Evolutionary conservation across 2,888 invertebrate genomes (phyloP), one percentile per base, ranked within the genome.

Genomic region (Siphonodentalium dalli): DNA sequence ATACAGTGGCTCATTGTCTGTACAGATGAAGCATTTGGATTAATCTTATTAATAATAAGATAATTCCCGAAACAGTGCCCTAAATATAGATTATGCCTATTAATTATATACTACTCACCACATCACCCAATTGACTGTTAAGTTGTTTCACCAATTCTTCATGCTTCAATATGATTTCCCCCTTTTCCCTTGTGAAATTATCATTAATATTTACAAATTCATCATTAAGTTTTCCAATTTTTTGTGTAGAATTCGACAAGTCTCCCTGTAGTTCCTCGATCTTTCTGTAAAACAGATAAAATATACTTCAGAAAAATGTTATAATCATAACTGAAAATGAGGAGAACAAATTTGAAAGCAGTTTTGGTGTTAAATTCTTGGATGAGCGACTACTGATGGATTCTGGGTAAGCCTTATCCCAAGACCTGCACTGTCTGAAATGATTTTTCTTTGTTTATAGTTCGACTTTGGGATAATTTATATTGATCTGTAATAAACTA

Each of bases 241-340:
- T 74, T 73, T 77, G 78, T 64, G 74, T 72, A 75, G 71, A 76
- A 71, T 58, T 73, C 66, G 73, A 77, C 75, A 78, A 76, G 74
- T 69, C 74, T 59, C 70, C 74, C 73, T 75, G 78, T 74, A 74
- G 71, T 55, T 76, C 77, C 74, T 73, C 75, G 53, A 78, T 44
- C 68, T 75, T 78, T 76, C 79, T 79, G 70, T 18, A 72, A 70
- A 45, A 35, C 24, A 44, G 44, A 28, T 11, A 49, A 24, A 39
- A 13, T 26, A 31, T 29, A 15, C 11, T 28, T 13, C n/a, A 29
- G 11, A 20, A 31, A 28, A 37, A 29, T 29, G 11, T 4, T 31
- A 31, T 1, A n/a, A 27, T 2, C 18, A 24, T 8, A 27, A 42
- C 13, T 13, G 18, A 6, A 42, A 28, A 29, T 9, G 11, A 33